These are phyloP conservation scores for Serrognathus titanus DNA, from an alignment of 2,888 invertebrate genomes.

Conservation along the genomic window DNA sequence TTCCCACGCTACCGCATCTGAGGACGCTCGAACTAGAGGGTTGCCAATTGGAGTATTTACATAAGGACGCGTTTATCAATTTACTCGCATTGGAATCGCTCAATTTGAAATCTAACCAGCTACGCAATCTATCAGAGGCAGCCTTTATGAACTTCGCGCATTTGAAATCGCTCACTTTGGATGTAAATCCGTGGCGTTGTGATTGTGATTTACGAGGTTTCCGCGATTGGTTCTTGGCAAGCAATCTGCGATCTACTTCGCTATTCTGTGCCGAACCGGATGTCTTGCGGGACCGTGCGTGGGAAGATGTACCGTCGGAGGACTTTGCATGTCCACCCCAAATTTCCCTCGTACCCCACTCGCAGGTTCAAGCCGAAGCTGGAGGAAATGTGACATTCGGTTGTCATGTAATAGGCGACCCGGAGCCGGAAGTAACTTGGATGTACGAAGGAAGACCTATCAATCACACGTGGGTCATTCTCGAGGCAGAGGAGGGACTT, in stretches of 20 bases:
- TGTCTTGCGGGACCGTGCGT: conserved; percentile 64
- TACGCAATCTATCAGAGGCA: conserved; percentile 65
- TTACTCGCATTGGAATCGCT: conserved; percentile 71
- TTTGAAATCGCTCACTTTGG: conserved; percentile 75
- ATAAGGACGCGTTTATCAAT: conserved; percentile 73
- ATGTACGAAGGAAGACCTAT: conserved; percentile 70
- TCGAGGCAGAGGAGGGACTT: conserved; percentile 46
- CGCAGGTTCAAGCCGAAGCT: conserved; percentile 66
- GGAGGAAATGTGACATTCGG: conserved; percentile 79
- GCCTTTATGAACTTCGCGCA: conserved; percentile 70
- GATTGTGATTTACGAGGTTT: conserved; percentile 83
- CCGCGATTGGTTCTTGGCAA: conserved; percentile 77
- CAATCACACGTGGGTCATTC: conserved; percentile 49
- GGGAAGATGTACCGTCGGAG: conserved; percentile 72
- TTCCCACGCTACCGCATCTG: conserved; percentile 77
- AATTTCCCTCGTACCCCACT: conserved; percentile 43
- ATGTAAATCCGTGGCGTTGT: conserved; percentile 87
- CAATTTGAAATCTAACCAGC: conserved; percentile 76
- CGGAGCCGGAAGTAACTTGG: conserved; percentile 81
- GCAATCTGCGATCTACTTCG: conserved; percentile 69
- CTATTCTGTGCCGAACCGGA: conserved; percentile 72
- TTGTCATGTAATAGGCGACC: conserved; percentile 79
- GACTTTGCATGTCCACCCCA: conserved; percentile 79
- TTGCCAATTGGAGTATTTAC: conserved; percentile 72
- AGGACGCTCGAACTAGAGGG: conserved; percentile 76